These are phyloP conservation scores for Cephonodes hylas DNA, from an alignment of 2,888 invertebrate genomes.

Conservation along the genomic window DNA sequence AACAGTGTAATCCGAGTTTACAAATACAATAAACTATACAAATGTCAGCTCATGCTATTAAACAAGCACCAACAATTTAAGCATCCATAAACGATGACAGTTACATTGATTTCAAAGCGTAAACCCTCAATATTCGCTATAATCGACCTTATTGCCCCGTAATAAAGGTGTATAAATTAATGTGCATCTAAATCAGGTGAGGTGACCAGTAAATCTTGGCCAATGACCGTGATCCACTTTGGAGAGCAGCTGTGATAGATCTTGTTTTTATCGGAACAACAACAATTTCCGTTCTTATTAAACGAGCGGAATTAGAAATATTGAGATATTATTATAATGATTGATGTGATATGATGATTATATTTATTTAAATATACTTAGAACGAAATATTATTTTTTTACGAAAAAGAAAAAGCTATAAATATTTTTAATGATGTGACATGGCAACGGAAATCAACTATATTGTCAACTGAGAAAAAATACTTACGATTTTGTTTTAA, in stretches of 20 bases:
- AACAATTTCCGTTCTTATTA: constrained; percentile 12
- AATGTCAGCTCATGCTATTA: neutral
- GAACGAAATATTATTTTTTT: no score
- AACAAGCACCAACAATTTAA: neutral
- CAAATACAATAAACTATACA: neutral
- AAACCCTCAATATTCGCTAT: constrained; percentile 23
- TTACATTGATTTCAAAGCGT: constrained; percentile 47
- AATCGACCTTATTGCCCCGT: neutral
- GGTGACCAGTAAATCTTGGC: constrained; percentile 35
- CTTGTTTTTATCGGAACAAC: constrained; percentile 5
- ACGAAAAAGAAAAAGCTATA: no score
- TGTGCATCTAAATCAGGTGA: constrained; percentile 24
- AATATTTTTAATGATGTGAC: no score
- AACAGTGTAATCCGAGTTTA: neutral
- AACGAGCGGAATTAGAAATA: neutral
- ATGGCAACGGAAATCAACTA: no score
- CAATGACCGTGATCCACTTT: constrained; percentile 54
- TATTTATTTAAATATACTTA: neutral
- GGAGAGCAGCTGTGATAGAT: constrained; percentile 20
- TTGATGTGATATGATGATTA: neutral
- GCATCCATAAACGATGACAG: constrained; percentile 37
- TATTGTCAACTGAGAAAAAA: no score
- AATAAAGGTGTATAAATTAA: constrained; percentile 14
- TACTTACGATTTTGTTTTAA: no score
- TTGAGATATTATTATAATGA: no score